These are phyloP conservation scores for Microcebus ravelobensis DNA, from an alignment of 2,113 vertebrate genomes.

Conservation along the genomic window DNA sequence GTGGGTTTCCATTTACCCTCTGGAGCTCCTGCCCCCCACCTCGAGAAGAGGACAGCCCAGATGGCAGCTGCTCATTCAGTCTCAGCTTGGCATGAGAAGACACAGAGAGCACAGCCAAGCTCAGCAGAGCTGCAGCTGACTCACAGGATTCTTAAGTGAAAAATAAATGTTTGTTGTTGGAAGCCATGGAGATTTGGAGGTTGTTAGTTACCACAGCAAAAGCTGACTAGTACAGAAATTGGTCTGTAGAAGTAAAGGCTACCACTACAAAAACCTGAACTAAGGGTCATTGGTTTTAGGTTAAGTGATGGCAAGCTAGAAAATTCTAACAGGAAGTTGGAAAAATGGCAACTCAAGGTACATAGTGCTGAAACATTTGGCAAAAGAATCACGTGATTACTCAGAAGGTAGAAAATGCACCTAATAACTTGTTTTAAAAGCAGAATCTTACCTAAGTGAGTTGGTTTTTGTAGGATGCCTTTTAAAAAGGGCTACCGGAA, in stretches of 20 bases:
- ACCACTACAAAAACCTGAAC: neutral
- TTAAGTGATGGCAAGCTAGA: neutral
- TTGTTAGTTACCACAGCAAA: neutral
- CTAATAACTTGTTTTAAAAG: neutral
- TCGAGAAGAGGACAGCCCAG: neutral
- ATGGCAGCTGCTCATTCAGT: neutral
- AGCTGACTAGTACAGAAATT: neutral
- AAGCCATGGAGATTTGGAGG: neutral
- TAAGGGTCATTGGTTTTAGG: neutral
- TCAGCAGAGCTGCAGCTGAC: neutral
- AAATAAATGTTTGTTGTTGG: neutral
- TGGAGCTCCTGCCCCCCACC: neutral
- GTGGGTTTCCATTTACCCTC: neutral
- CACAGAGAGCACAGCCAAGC: neutral
- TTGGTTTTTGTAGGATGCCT: neutral
- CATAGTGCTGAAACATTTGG: neutral
- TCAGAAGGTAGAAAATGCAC: neutral
- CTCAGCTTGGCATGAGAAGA: neutral
- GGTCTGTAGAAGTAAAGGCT: neutral
- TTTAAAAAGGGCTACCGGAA: neutral
- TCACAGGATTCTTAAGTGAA: neutral
- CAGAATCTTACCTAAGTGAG: neutral
- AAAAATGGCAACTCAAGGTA: neutral
- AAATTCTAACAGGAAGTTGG: neutral
- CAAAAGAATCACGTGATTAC: neutral